These are phyloP conservation scores for Psilopsiagon aymara DNA, from an alignment of 2,113 vertebrate species.

Conservation along the genomic window DNA sequence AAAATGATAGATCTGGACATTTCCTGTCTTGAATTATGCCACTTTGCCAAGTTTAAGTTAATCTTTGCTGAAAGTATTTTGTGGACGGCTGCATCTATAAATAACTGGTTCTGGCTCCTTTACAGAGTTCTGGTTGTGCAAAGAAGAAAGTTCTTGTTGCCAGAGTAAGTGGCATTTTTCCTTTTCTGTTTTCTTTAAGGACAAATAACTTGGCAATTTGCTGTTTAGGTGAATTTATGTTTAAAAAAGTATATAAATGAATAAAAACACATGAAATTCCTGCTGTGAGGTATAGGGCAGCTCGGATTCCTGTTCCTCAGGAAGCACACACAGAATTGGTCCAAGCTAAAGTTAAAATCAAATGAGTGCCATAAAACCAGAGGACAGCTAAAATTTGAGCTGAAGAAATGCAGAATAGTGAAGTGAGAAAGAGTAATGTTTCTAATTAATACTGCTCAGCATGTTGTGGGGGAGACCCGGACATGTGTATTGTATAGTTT, in stretches of 20 bases:
- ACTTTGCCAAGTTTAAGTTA: neutral
- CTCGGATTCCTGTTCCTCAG: neutral
- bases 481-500: neutral
- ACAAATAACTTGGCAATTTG: neutral
- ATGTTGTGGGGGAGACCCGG: neutral
- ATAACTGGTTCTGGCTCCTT: neutral
- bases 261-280: neutral
- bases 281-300: neutral
- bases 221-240: neutral
- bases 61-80: neutral
- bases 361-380: neutral
- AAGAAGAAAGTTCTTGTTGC: conserved; percentile 44
- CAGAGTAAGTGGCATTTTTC: conserved; percentile 26
- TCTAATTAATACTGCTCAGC: neutral
- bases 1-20: neutral
- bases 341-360: neutral
- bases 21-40: neutral
- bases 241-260: neutral
- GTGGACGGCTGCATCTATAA: neutral
- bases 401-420: neutral
- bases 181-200: neutral
- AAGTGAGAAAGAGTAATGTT: neutral
- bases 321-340: neutral
- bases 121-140: conserved; percentile 52
- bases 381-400: neutral